Evolutionary conservation across 1,140 invertebrate genomes (phyloP), one percentile per base, ranked within the genome.

Genomic region (Drosophila obscura): DNA sequence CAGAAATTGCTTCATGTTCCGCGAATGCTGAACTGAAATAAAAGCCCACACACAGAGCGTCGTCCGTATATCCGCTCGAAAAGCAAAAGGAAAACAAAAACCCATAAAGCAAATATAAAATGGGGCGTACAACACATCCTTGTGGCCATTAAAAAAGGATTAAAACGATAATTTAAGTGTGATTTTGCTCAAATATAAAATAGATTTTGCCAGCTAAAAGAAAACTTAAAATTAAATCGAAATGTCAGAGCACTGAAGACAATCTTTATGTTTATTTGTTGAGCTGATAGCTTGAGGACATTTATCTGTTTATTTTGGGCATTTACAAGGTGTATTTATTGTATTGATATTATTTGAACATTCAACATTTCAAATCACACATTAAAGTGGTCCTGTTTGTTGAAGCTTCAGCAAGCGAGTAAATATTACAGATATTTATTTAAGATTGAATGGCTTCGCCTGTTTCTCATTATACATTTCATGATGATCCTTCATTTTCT

Each of bases 1-100:
- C 71, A 74, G 56, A 80, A 83, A 83, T 83, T 83, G 72, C 48
- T 67, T 58, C 57, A 61, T 76, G 61, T 50, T 71, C 56, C 49
- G 50, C 59, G 59, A 46, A 45, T 46, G 50, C 49, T 60, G 16
- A 49, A 69, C 68, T 52, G 63, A 78, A 78, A 78, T 57, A 78
- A 78, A 67, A 53, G 44, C 28, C 28, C 55, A 16, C 44, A 43
- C 56, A 52, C 58, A 45, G 50, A 45, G 31, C 61, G 19, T 19
- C 19, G 19, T 19, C 57, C 71, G 3, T 35, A 11, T 9, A 35
- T 35, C 31, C 31, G 31, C 31, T 35, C 11, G 35, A 39, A 39
- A 13, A 11, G 11, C 35, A 39, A 68, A 74, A 41, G 48, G 13
- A 80, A 56, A 55, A 75, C 26, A 22, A 78, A 66, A 58, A 24